phyloP scores from a whole-genome alignment of 2,797 vertebrate genomes.

The Malacoctenus gilli region DNA sequence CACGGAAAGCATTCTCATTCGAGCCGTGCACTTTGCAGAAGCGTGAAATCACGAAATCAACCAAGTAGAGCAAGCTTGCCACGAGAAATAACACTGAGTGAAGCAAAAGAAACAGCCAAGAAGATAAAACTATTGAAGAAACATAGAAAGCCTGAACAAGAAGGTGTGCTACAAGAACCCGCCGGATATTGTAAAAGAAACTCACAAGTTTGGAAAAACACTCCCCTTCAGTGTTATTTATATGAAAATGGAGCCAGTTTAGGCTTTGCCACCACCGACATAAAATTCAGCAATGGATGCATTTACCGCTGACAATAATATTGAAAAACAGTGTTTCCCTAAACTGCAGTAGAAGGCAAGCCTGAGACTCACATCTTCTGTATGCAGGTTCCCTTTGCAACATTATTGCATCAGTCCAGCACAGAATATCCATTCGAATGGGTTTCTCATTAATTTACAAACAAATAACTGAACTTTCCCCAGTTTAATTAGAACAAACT shows the following conservation, averaged over 20 bases:
- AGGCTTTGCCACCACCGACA: constrained; percentile 32
- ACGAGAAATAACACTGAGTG: neutral
- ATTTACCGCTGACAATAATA: constrained; percentile 37
- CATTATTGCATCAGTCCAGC: neutral
- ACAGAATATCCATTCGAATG: constrained; percentile 11
- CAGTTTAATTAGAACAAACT: constrained; percentile 10
- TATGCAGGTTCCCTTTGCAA: neutral
- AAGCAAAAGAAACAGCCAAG: constrained; percentile 1
- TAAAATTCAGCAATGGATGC: constrained; percentile 13
- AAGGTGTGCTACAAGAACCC: constrained; percentile 24
- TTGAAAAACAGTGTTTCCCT: constrained; percentile 14
- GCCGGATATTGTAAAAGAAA: constrained; percentile 8
- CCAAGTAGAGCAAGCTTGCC: neutral
- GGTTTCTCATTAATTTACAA: neutral
- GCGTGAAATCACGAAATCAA: constrained; percentile 35
- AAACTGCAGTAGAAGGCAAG: constrained; percentile 15
- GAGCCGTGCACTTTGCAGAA: constrained; percentile 1
- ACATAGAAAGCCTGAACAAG: constrained; percentile 15
- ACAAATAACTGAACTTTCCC: neutral
- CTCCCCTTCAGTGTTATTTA: constrained; percentile 16
- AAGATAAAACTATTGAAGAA: neutral
- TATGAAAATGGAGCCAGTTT: constrained; percentile 3
- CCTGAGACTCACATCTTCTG: neutral
- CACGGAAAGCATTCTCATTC: neutral
- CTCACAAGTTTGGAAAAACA: constrained; percentile 12